Conservation (phyloP, 2,113 vertebrate genomes). For the Macroglossus sobrinus region DNA sequence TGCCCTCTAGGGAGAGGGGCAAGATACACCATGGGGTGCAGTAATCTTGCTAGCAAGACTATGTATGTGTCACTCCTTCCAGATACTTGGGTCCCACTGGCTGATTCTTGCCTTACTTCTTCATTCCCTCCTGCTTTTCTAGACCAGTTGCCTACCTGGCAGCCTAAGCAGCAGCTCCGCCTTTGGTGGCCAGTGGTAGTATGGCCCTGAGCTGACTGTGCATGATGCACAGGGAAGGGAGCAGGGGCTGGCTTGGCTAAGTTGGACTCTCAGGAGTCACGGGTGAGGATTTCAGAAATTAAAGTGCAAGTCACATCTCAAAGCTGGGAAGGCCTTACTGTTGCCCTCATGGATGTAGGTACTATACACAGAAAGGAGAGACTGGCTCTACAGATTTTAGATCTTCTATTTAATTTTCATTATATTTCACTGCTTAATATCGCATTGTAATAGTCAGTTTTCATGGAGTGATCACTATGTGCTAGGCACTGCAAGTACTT, state of each 20-base stretch:
- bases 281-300: background rate
- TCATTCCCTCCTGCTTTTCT: background rate
- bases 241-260: background rate
- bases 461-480: background rate
- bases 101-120: background rate
- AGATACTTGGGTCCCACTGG: background rate
- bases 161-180: background rate
- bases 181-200: background rate
- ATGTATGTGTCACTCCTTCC: background rate
- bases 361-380: background rate
- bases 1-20: fast-evolving
- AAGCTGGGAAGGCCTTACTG: background rate
- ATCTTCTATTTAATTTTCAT: background rate
- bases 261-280: background rate
- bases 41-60: background rate
- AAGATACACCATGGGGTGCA: fast-evolving
- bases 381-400: background rate
- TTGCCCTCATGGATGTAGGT: background rate
- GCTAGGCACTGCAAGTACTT: background rate
- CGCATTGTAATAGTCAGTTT: background rate
- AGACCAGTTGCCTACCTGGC: background rate
- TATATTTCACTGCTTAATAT: background rate
- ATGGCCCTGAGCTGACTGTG: background rate
- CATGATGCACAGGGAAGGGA: fast-evolving
- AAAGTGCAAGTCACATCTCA: background rate